Conservation (phyloP, 2,888 invertebrate species). For the Thysanoteuthis rhombus region DNA sequence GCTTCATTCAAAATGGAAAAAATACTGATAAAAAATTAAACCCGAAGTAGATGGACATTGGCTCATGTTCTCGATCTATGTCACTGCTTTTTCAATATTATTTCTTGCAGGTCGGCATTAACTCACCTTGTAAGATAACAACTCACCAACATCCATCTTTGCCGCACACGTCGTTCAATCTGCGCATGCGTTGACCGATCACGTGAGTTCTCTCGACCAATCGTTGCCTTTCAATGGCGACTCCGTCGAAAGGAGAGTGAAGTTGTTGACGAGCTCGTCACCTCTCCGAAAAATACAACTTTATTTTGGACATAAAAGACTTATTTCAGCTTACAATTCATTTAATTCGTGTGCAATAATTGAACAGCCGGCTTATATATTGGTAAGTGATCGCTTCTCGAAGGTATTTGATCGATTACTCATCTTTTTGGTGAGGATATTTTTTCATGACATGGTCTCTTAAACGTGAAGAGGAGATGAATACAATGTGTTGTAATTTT, state of each 20-base stretch:
- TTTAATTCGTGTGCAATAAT: not conserved
- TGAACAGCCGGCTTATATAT: not conserved
- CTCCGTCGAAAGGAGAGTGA: conserved; percentile 37
- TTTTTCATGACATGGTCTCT: not conserved
- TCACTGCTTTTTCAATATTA: not conserved
- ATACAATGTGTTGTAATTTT: conserved; percentile 1
- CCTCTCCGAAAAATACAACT: not conserved
- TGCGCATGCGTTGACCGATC: conserved; percentile 36
- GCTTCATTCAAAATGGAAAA: too few species aligned
- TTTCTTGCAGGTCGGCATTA: conserved; percentile 12
- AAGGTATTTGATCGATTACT: not conserved
- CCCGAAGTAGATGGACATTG: not conserved
- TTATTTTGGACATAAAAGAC: not conserved
- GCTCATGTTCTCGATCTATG: not conserved
- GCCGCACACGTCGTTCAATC: not conserved
- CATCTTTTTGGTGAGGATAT: not conserved
- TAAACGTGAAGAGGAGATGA: not conserved
- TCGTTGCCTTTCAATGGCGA: conserved; percentile 57
- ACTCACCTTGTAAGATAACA: conserved; percentile 61
- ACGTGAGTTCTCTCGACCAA: conserved; percentile 49
- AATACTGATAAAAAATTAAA: too few species aligned
- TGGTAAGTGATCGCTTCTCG: not conserved
- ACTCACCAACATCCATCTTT: conserved; percentile 63
- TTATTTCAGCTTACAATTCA: not conserved
- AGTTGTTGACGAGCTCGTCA: not conserved